phyloP scores from a whole-genome alignment of 2,888 invertebrate genomes.

The Sphecodes monilicornis region DNA sequence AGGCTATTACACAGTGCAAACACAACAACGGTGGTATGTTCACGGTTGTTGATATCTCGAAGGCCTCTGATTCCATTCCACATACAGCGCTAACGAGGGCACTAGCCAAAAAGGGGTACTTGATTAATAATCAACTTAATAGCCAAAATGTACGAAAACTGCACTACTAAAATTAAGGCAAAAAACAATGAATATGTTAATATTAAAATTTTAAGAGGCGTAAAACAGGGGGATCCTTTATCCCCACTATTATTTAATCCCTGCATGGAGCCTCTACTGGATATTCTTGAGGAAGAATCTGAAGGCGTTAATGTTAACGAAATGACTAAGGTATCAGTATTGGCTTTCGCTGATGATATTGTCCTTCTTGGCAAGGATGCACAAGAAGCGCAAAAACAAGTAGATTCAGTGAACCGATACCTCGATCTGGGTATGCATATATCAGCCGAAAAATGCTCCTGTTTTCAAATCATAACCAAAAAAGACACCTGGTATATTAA shows the following conservation, averaged over 20 bases:
- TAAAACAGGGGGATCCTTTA: conserved; percentile 83
- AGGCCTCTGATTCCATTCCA: conserved; percentile 70
- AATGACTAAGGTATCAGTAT: neutral
- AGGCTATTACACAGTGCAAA: conserved; percentile 32
- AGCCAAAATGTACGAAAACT: conserved; percentile 26
- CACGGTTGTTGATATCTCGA: conserved; percentile 57
- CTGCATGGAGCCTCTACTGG: conserved; percentile 71
- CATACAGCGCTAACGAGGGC: conserved; percentile 42
- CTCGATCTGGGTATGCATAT: conserved; percentile 52
- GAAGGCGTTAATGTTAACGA: neutral
- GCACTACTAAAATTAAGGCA: neutral
- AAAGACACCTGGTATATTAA: conserved; percentile 35
- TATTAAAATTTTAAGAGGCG: neutral
- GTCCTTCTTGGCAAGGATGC: conserved; percentile 25
- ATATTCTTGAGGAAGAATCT: conserved; percentile 32
- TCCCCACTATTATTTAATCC: conserved; percentile 55
- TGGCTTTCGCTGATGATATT: conserved; percentile 67
- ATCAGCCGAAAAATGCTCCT: conserved; percentile 27
- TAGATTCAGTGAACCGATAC: rapidly evolving
- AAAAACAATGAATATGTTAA: neutral
- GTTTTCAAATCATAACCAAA: conserved; percentile 9
- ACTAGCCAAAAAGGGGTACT: conserved; percentile 35
- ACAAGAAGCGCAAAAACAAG: conserved; percentile 15
- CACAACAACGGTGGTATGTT: conserved; percentile 23
- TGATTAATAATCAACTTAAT: neutral